Evolutionary conservation across 2,888 invertebrate species (phyloP).

Genomic region (Lochmaea crataegi): DNA sequence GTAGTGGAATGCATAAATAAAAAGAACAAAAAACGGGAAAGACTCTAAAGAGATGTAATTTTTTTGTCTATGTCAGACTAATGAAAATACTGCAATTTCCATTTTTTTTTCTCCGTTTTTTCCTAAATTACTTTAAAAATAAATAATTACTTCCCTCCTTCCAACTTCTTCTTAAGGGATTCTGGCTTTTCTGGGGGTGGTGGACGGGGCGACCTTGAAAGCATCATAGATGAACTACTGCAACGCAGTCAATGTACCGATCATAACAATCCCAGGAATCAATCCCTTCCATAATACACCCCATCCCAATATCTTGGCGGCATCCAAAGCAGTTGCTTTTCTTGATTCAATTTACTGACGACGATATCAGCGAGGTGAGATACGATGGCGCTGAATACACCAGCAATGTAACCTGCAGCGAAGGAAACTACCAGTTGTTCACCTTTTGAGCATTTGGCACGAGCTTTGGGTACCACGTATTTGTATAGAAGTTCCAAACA

Average conservation of each 20-base stretch:
- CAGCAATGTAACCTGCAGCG: conserved; percentile 95
- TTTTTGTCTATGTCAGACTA: conserved; percentile 28
- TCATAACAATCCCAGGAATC: conserved; percentile 94
- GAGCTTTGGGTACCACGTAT: conserved; percentile 93
- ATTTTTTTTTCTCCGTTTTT: conserved; percentile 4
- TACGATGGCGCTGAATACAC: conserved; percentile 98
- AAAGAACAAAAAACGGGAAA: too few relatives aligned
- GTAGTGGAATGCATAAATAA: too few relatives aligned
- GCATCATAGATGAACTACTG: conserved; percentile 99
- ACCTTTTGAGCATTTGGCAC: conserved; percentile 88
- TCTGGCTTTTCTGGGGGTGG: conserved; percentile 98
- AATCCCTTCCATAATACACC: conserved; percentile 90
- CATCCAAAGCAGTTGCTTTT: conserved; percentile 77
- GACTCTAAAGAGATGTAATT: too few relatives aligned
- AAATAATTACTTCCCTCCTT: conserved; percentile 56
- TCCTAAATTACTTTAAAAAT: conserved; percentile 23
- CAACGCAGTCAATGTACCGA: conserved; percentile 94
- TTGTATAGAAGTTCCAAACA: conserved; percentile 94
- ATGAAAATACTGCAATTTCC: conserved; percentile 48
- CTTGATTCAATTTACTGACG: conserved; percentile 97
- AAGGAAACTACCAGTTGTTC: conserved; percentile 97
- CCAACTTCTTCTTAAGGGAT: conserved; percentile 81
- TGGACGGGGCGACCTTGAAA: conserved; percentile 88
- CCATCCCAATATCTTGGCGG: conserved; percentile 82
- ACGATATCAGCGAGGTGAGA: conserved; percentile 98